Percentiles rank a stretch among this genome's conserved stretches.
Evolutionary conservation across 2,113 vertebrate species (phyloP).

Genomic region (Bubo scandiacus): DNA sequence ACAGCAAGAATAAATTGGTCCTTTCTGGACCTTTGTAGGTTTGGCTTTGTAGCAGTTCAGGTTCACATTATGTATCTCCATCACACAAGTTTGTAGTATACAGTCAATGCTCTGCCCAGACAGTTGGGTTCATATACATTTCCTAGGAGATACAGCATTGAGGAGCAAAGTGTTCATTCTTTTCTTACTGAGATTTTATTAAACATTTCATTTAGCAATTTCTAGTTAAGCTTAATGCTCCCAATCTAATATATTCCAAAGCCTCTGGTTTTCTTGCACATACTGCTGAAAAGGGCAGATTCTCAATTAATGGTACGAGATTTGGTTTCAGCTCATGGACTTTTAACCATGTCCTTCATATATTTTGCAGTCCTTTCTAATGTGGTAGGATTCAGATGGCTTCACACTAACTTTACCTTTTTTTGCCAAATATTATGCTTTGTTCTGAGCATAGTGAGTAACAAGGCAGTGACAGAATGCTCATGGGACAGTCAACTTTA

Average conservation of each 20-base stretch:
- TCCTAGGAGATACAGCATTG: neutral
- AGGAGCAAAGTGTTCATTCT: neutral
- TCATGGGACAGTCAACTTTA: neutral
- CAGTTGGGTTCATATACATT: neutral
- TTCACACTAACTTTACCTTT: neutral
- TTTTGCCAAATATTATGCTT: neutral
- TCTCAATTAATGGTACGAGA: neutral
- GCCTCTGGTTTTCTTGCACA: neutral
- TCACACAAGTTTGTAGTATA: neutral
- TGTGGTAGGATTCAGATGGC: neutral
- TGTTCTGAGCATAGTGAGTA: neutral
- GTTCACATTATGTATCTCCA: rapidly evolving
- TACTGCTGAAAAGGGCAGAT: neutral
- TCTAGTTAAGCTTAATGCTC: slow-evolving; percentile 3
- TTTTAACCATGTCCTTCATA: neutral
- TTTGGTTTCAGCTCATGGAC: neutral
- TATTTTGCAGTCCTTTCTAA: neutral
- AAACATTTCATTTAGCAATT: neutral
- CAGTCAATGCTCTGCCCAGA: neutral
- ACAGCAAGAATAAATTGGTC: neutral
- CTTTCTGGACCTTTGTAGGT: neutral
- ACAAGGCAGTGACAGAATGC: neutral
- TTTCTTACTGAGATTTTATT: neutral
- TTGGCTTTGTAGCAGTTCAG: neutral
- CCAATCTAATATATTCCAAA: neutral